Base-by-base conservation (phyloP, 2,113 vertebrate genomes). In the Amazona guildingii region DNA sequence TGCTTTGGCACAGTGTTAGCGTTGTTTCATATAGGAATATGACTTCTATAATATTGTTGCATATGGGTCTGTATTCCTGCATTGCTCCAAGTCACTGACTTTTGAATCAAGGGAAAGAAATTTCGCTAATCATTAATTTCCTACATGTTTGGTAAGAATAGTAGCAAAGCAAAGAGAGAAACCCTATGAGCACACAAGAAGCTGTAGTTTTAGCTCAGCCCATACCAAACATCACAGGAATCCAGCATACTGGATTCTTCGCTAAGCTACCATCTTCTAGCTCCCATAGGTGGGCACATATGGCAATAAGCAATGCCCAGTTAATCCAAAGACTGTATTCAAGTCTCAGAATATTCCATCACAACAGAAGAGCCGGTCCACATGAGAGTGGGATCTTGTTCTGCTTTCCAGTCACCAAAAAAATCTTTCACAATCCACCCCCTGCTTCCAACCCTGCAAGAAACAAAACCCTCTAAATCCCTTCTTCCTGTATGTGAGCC, bases 81-180 rank as follows among this genome's bases (percentile, higher is more conserved):
- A 70, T 41, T 18, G 64, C 67, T 46, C 13, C 13, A 43, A 29
- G 6, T 31, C 44, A 43, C 29, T 17, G 12, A 62, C 44, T 55
- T 72, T 13, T 2, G 17, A 79, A 25, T 28, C 33, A 57, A n/a
- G 17, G 33, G 68, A 79, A 73, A 74, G 29, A 76, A 25, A 57
- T 54, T 41, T 46, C 0, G 0, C 21, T 46, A 17, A 29, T 18
- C 1, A 70, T 48, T 57, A 51, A 33, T 41, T 48, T 69, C 13
- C 44, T 25, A 31, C 13, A 7, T 37, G 16, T 63, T 76, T 23
- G 11, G 19, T 46, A 46, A 66, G 49, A 86, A 48, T 1, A 80
- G 9, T 17, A 66, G 41, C 11, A 83, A 44, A 5, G 29, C 46
- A 75, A 25, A 74, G n/a, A 83, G 2, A 73, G n/a, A 73, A 80